A percentile compares a stretch with the other conserved stretches of the same genome.
These are phyloP conservation scores for Paracentrotus lividus DNA, from an alignment of 53 echinoderm and acorn worm species.

Conservation along the genomic window DNA sequence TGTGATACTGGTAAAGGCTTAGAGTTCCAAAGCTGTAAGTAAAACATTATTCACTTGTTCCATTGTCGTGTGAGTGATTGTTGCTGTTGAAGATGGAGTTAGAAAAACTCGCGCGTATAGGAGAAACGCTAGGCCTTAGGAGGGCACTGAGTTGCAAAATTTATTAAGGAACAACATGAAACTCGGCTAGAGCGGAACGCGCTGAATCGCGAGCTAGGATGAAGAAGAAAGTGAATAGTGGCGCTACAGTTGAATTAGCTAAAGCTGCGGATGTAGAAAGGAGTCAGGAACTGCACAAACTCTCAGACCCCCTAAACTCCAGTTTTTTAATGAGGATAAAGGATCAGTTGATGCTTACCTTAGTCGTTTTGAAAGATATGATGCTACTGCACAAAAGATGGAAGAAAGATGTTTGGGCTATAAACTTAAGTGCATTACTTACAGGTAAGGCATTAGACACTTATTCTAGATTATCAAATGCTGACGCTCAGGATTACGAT, in stretches of 20 bases:
- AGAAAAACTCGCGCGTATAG: too few relatives aligned
- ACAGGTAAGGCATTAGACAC: slow-evolving; percentile 68
- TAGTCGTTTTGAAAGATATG: slow-evolving; percentile 66
- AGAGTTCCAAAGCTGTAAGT: slow-evolving; percentile 1
- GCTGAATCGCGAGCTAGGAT: slow-evolving; percentile 2
- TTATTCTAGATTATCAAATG: slow-evolving; percentile 46
- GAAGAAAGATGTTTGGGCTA: slow-evolving; percentile 55
- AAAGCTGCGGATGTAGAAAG: neutral
- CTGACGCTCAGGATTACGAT: slow-evolving; percentile 48
- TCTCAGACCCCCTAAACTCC: slow-evolving; percentile 59
- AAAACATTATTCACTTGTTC: slow-evolving; percentile 1
- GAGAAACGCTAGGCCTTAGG: neutral
- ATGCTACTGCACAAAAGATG: slow-evolving; percentile 58
- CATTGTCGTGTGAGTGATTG: neutral
- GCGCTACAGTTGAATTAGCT: slow-evolving; percentile 33
- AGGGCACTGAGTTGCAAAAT: neutral
- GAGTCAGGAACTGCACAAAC: neutral
- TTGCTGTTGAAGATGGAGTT: too few relatives aligned
- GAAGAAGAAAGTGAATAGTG: slow-evolving; percentile 51
- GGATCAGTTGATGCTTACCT: slow-evolving; percentile 68
- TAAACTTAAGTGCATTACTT: slow-evolving; percentile 54
- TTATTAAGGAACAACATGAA: slow-evolving; percentile 26
- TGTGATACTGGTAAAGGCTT: neutral
- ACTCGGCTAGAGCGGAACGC: neutral
- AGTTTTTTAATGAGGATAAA: slow-evolving; percentile 46